Evolutionary conservation across 2,113 vertebrate species (phyloP).

Genomic region (Elephas maximus): DNA sequence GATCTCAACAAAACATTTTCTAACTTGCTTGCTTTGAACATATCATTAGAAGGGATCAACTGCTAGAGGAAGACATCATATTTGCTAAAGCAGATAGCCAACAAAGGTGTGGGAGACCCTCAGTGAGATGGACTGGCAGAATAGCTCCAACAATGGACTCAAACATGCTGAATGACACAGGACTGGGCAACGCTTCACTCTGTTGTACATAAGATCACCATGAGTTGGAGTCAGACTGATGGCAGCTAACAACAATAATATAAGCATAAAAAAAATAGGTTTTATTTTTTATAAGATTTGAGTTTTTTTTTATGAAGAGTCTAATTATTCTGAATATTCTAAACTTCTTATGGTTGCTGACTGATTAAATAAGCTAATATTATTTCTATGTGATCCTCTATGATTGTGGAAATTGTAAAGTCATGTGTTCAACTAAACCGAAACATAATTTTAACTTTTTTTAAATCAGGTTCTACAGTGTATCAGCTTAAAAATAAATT

Average conservation of each 20-base stretch:
- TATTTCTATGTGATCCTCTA: not conserved
- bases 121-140: too few species aligned
- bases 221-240: too few species aligned
- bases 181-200: too few species aligned
- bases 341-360: not conserved
- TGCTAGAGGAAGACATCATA: too few species aligned
- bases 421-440: not conserved
- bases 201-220: too few species aligned
- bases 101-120: too few species aligned
- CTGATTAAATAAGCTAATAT: not conserved
- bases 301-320: not conserved
- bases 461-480: not conserved
- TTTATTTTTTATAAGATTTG: slow-evolving; percentile 35
- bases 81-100: too few species aligned
- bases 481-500: slow-evolving; percentile 25
- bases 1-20: too few species aligned
- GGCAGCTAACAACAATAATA: not conserved
- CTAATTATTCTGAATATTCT: not conserved
- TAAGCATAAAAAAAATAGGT: not conserved
- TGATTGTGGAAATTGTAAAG: not conserved
- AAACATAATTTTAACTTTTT: slow-evolving; percentile 2
- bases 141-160: too few species aligned
- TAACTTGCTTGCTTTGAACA: too few species aligned
- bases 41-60: too few species aligned
- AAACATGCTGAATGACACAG: too few species aligned